Percentiles rank a stretch among this genome's conserved stretches.
phyloP scores from a whole-genome alignment of 2,888 invertebrate genomes.

The Marronus borbonicus region DNA sequence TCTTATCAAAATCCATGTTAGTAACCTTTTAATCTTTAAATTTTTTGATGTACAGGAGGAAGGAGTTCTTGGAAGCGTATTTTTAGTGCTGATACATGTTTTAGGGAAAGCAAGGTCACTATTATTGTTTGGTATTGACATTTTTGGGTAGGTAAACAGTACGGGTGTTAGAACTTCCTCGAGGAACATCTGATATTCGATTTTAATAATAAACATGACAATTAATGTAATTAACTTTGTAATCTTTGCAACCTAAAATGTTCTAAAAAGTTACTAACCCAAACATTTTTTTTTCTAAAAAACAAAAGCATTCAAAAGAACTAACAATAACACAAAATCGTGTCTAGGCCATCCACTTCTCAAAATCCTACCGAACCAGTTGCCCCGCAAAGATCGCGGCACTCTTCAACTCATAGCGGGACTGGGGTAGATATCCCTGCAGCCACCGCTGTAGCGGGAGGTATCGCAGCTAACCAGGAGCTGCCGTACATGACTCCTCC shows the following conservation, averaged over 20 bases:
- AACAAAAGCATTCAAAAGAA: no score
- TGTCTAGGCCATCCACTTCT: slow-evolving; percentile 58
- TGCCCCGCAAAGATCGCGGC: slow-evolving; percentile 72
- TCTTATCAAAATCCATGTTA: neutral
- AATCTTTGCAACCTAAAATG: no score
- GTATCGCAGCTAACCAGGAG: slow-evolving; percentile 89
- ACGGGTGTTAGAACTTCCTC: no score
- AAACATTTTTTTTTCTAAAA: no score
- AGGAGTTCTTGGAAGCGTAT: neutral
- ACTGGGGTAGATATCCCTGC: slow-evolving; percentile 81
- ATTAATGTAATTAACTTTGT: no score
- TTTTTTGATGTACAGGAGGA: neutral
- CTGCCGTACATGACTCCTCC: slow-evolving; percentile 92
- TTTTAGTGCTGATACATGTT: neutral
- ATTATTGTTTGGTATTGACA: no score
- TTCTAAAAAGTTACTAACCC: no score
- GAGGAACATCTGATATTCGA: no score
- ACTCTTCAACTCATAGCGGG: slow-evolving; percentile 71
- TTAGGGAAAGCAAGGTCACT: no score
- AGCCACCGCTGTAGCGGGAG: slow-evolving; percentile 89
- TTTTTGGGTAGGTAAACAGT: no score
- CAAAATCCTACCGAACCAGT: slow-evolving; percentile 63
- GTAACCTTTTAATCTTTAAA: neutral
- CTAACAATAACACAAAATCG: no score
- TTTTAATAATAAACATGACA: no score